phyloP scores from a whole-genome alignment of 37 sponge, comb jelly and placozoan genomes.

The Halisarca cf. caerulea region DNA sequence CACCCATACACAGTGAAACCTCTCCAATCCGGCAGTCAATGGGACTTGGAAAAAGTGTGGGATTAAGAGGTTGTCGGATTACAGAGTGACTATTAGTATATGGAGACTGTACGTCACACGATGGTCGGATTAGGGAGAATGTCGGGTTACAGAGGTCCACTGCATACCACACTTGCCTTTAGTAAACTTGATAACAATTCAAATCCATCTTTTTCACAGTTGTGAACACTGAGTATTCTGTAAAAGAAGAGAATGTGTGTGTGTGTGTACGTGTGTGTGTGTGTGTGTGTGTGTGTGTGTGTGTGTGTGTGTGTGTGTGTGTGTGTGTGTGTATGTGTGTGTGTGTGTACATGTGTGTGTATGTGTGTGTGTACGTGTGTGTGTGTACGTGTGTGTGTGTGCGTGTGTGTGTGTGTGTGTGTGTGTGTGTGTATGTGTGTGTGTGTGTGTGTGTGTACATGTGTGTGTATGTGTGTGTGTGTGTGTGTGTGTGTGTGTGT shows the following conservation, averaged over 20 bases:
- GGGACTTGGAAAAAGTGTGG: too few relatives aligned
- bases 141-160: too few relatives aligned
- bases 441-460: background rate
- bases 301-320: constrained; percentile 1
- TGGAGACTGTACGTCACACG: too few relatives aligned
- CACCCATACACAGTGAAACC: too few relatives aligned
- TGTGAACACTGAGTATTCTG: too few relatives aligned
- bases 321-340: background rate
- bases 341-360: background rate
- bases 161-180: too few relatives aligned
- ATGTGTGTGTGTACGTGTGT: background rate
- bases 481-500: background rate
- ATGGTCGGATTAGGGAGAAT: too few relatives aligned
- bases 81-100: too few relatives aligned
- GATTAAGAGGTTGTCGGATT: too few relatives aligned
- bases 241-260: background rate
- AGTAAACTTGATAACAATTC: background rate
- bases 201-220: background rate
- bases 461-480: background rate
- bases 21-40: too few relatives aligned
- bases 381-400: constrained; percentile 20
- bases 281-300: background rate
- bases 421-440: constrained; percentile 17
- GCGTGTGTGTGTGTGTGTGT: constrained; percentile 20
- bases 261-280: constrained; percentile 3